A percentile compares a stretch with the other conserved stretches of the same genome.
phyloP scores from a whole-genome alignment of 2,888 invertebrate genomes.

The Epicampocera succincta region DNA sequence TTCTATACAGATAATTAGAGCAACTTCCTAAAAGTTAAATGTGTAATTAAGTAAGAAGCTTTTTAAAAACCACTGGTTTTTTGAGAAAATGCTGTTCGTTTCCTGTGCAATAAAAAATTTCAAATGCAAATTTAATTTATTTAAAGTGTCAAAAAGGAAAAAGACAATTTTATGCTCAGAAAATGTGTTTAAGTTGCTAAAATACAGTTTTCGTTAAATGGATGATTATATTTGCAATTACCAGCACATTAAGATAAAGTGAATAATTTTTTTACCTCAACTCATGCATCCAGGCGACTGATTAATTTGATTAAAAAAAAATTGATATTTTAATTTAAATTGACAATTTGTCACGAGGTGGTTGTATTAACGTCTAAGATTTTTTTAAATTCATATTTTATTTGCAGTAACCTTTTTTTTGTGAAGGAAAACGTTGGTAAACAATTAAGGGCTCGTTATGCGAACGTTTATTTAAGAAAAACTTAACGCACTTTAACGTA shows the following conservation, averaged over 20 bases:
- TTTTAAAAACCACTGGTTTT: too few species aligned
- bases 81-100: too few species aligned
- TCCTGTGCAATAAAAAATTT: slow-evolving; percentile 1
- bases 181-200: slow-evolving; percentile 13
- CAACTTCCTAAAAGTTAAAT: too few species aligned
- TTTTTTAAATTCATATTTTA: too few species aligned
- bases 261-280: slow-evolving; percentile 2
- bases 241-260: background rate
- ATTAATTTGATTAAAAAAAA: background rate
- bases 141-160: background rate
- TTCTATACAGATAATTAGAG: too few species aligned
- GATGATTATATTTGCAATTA: slow-evolving; percentile 13
- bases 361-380: background rate
- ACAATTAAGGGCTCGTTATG: too few species aligned
- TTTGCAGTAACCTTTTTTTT: too few species aligned
- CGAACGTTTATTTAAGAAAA: too few species aligned
- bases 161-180: slow-evolving; percentile 11
- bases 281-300: background rate
- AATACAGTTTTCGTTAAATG: slow-evolving; percentile 19
- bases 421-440: too few species aligned
- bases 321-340: background rate
- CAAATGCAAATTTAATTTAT: slow-evolving; percentile 1
- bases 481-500: too few species aligned
- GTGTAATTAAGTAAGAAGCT: too few species aligned
- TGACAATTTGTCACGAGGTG: too few species aligned